Percentiles rank a stretch among this genome's conserved stretches.
Conservation (phyloP, 2,888 invertebrate species). For the Mimumesa dahlbomi region DNA sequence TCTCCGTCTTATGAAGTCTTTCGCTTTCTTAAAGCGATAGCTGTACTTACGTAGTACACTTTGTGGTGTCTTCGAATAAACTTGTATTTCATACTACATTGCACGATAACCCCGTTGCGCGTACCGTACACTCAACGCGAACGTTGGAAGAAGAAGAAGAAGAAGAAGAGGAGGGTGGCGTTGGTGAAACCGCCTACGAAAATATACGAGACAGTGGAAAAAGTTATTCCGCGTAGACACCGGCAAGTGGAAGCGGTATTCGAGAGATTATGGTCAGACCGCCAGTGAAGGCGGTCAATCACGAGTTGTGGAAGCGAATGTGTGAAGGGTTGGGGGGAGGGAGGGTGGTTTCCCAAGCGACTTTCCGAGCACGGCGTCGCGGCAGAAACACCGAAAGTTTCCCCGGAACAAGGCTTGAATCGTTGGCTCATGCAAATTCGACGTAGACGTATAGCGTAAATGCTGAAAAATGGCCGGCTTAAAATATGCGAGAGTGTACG, state of each 20-base stretch:
- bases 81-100: neutral
- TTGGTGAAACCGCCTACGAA: neutral
- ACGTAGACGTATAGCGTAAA: slow-evolving; percentile 76
- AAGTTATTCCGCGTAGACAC: slow-evolving; percentile 4
- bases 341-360: slow-evolving; percentile 14
- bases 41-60: no score
- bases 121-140: neutral
- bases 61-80: neutral
- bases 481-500: slow-evolving; percentile 79
- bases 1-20: no score
- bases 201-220: slow-evolving; percentile 8
- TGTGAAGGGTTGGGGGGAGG: slow-evolving; percentile 5
- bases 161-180: no score
- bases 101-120: neutral
- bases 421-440: slow-evolving; percentile 78
- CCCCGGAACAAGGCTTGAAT: slow-evolving; percentile 69
- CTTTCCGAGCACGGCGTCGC: slow-evolving; percentile 1
- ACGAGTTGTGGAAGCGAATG: slow-evolving; percentile 14
- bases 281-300: slow-evolving; percentile 36
- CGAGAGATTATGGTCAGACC: slow-evolving; percentile 29
- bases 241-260: slow-evolving; percentile 7
- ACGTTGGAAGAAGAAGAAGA: no score
- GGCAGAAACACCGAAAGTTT: slow-evolving; percentile 66
- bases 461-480: slow-evolving; percentile 80
- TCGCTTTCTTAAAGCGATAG: no score